phyloP scores from a whole-genome alignment of 92 coral and sea anemone species.

The Palythoa grandis region DNA sequence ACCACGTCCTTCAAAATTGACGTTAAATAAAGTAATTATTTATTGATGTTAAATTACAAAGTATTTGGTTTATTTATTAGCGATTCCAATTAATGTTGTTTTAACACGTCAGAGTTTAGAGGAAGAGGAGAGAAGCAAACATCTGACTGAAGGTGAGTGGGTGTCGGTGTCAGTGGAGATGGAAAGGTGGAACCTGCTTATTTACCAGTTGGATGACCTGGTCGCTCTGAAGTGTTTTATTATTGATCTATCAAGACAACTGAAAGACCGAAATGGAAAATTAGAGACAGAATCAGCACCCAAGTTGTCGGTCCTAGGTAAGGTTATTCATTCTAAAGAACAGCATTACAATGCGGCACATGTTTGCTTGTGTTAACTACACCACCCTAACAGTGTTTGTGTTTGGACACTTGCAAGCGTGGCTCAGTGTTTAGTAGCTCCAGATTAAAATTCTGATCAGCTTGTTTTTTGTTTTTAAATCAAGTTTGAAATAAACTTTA shows the following conservation, averaged over 20 bases:
- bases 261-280: constrained; percentile 11
- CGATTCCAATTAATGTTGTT: background rate
- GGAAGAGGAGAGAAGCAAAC: constrained; percentile 60
- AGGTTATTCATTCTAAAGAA: background rate
- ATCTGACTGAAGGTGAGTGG: constrained; percentile 90
- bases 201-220: constrained; percentile 87
- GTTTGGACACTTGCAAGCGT: no score
- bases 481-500: no score
- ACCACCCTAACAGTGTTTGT: no score
- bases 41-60: no score
- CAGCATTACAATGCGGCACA: no score
- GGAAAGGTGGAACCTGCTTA: constrained; percentile 95
- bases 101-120: constrained; percentile 56
- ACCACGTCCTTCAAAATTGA: no score
- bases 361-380: no score
- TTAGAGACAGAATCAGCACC: constrained; percentile 14
- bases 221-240: constrained; percentile 58
- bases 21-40: no score
- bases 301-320: constrained; percentile 77
- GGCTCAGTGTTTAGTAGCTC: no score
- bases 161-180: constrained; percentile 94
- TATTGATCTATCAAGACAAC: constrained; percentile 40
- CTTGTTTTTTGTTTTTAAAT: no score
- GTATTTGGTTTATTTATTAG: background rate
- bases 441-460: no score